Percentiles rank a stretch among this genome's conserved stretches.
phyloP scores from a whole-genome alignment of 92 coral and sea anemone species.

The Isaurus tuberculatus region DNA sequence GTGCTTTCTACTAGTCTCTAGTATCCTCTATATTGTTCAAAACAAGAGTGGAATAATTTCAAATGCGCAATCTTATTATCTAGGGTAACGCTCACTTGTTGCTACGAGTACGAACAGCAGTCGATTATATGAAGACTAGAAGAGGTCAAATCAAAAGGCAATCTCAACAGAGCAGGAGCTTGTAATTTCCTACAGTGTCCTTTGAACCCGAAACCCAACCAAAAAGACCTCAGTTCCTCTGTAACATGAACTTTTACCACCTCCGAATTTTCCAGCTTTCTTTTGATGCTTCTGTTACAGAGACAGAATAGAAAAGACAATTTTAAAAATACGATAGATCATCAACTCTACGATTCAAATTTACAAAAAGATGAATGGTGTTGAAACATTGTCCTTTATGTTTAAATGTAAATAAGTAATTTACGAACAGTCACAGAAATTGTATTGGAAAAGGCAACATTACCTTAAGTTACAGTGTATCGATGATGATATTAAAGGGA shows the following conservation, averaged over 20 bases:
- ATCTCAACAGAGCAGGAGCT: conserved; percentile 8
- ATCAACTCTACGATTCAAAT: background rate
- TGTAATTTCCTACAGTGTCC: background rate
- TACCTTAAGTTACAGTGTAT: background rate
- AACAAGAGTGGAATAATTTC: background rate
- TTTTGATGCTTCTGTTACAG: background rate
- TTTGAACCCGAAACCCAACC: background rate
- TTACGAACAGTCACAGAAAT: background rate
- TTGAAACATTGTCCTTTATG: conserved; percentile 4
- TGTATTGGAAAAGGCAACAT: background rate
- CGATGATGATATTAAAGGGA: background rate
- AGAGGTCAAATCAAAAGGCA: background rate
- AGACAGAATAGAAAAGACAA: conserved; percentile 13
- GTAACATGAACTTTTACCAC: background rate
- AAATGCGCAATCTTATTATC: conserved; percentile 40
- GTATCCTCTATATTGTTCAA: background rate
- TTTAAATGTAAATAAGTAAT: background rate
- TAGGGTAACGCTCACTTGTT: background rate
- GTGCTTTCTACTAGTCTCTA: background rate
- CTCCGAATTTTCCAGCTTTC: background rate
- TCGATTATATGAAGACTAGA: background rate
- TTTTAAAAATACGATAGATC: conserved; percentile 20
- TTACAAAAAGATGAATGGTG: conserved; percentile 12
- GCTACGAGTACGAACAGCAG: background rate
- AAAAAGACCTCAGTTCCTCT: background rate